A percentile compares a stretch with the other conserved stretches of the same genome.
phyloP scores from a whole-genome alignment of 2,797 vertebrate species.

The Erithacus rubecula region DNA sequence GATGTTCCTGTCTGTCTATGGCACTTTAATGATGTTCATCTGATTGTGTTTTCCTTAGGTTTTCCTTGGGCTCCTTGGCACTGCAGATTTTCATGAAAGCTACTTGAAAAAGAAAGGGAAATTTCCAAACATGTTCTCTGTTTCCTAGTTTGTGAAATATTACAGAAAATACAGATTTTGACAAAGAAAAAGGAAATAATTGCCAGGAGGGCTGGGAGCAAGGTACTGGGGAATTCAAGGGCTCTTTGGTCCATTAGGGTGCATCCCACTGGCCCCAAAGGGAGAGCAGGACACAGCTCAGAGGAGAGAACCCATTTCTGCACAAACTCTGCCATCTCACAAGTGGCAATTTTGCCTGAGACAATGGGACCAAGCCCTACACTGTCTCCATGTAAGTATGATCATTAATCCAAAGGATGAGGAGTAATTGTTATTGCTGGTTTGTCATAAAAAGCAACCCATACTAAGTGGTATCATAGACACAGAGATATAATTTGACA shows the following conservation, averaged over 20 bases:
- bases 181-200: background rate
- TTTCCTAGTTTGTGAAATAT: background rate
- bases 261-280: fast-evolving
- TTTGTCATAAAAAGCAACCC: background rate
- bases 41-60: background rate
- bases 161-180: background rate
- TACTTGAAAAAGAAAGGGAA: background rate
- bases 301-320: background rate
- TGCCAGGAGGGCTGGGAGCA: fast-evolving
- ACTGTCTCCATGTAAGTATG: background rate
- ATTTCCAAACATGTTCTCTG: background rate
- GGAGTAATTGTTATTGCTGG: background rate
- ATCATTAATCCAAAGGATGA: background rate
- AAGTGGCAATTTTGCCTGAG: background rate
- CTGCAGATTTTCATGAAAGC: background rate
- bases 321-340: background rate
- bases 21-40: background rate
- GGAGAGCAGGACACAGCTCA: background rate
- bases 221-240: background rate
- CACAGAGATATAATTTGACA: background rate
- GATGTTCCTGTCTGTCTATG: background rate
- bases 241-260: background rate
- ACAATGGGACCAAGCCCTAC: background rate
- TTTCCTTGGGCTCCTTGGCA: background rate
- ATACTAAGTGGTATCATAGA: background rate